A percentile compares a stretch with the other conserved stretches of the same genome.
Conservation (phyloP, 2,797 vertebrate species). For the Sternotherus odoratus region DNA sequence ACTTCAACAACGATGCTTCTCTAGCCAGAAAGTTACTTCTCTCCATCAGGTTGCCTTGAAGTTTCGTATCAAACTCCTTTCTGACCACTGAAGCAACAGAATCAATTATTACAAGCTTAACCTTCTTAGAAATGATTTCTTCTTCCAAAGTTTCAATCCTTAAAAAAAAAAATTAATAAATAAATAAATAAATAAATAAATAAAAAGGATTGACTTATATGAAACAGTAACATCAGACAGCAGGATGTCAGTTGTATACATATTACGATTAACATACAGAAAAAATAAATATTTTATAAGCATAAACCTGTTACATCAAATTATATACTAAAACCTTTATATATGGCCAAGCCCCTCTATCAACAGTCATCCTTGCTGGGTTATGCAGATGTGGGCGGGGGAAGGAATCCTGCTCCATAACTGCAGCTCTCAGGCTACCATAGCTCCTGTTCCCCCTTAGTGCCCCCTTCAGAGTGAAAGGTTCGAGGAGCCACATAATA, state of each 20-base stretch:
- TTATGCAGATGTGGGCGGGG: neutral
- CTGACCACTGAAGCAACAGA: slow-evolving; percentile 89
- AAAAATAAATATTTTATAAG: neutral
- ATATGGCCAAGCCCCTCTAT: neutral
- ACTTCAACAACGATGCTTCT: slow-evolving; percentile 85
- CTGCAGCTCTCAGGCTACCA: neutral
- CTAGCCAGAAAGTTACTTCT: slow-evolving; percentile 85
- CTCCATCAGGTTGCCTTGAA: slow-evolving; percentile 85
- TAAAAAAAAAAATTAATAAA: slow-evolving; percentile 26
- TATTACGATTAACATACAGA: neutral
- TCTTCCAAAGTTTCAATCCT: slow-evolving; percentile 88
- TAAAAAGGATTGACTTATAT: neutral
- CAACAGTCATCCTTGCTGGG: neutral
- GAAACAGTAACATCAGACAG: neutral
- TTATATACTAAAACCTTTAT: neutral
- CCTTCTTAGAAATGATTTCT: slow-evolving; percentile 86
- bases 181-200: too few species aligned
- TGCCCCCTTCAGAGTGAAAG: neutral
- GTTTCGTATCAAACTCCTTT: slow-evolving; percentile 87
- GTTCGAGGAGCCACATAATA: neutral
- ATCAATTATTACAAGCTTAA: slow-evolving; percentile 86
- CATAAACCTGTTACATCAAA: neutral
- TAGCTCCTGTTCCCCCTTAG: neutral
- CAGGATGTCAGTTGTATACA: neutral
- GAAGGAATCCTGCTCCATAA: neutral